Base-by-base conservation (phyloP, 1,140 invertebrate species). In the Aradophagus sp. region DNA sequence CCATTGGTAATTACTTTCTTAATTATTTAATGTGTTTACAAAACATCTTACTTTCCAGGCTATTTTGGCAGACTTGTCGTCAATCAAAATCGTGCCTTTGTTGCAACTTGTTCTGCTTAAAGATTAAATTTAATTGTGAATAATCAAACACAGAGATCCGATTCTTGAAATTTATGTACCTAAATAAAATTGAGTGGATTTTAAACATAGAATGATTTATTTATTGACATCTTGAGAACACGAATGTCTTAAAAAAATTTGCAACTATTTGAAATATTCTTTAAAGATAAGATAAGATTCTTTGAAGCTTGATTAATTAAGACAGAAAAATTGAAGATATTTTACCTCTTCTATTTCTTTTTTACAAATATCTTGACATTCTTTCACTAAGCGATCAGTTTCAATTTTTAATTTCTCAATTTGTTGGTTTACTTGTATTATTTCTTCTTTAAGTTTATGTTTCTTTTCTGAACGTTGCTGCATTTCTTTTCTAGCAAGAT, bases 41-140 rank as follows among this genome's bases (percentile, higher is more conserved):
- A n/a, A n/a, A n/a, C n/a, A n/a, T n/a, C 53, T 66, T 45, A 59
- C 68, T 61, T 87, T 89, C 35, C 79, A 92, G 90, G 93, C 93
- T 15, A 93, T 97, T 15, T 81, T 97, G 16, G 94, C 95, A 4
- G 96, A 97, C 80, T 84, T 98, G 35, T 96, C 95, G 3, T 96
- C 95, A 0, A 89, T 98, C 14, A 91, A 93, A 73, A 93, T 97
- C 0, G 90, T 97, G 80, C 94, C 96, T 7, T 84, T 95, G 1
- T 83, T 95, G 23, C 93, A 95, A 80, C 81, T 93, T 61, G 88
- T 89, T 14, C 81, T 93, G 2, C 85, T 89, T 35, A 89, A 86
- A 77, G 87, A 89, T 59, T 86, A 75, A 67, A 32, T n/a, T n/a
- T n/a, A n/a, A n/a, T n/a, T n/a, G n/a, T n/a, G n/a, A n/a, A n/a